Evolutionary conservation across 2,888 invertebrate genomes (phyloP).

Genomic region (Neuroscelio doddi): DNA sequence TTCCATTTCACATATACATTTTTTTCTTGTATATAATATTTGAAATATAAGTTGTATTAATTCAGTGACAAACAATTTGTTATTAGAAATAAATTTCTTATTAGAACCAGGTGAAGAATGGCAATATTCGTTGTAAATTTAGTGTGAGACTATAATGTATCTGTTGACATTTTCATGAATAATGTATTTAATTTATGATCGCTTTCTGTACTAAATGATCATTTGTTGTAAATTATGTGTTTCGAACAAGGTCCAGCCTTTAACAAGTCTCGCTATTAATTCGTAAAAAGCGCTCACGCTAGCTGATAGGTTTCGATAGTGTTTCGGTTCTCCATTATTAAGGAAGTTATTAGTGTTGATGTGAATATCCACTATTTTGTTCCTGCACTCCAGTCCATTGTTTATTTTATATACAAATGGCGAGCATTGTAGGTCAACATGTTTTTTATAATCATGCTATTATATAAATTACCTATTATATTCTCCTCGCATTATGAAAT

Average conservation of each 20-base stretch:
- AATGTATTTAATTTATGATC: not conserved
- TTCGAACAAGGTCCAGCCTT: constrained; percentile 1
- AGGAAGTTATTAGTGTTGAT: not conserved
- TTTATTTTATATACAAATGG: not conserved
- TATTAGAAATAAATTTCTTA: no score
- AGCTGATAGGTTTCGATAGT: not conserved
- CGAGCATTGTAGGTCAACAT: not conserved
- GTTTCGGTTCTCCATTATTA: constrained; percentile 2
- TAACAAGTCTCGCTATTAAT: constrained; percentile 1
- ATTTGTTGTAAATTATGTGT: constrained; percentile 7
- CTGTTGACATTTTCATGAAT: not conserved
- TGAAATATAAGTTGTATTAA: no score
- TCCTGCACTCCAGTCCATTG: not conserved
- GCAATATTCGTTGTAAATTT: no score
- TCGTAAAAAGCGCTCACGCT: not conserved
- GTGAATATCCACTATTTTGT: not conserved
- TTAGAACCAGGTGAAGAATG: no score
- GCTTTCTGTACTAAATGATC: constrained; percentile 1
- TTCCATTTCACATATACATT: no score
- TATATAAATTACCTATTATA: no score
- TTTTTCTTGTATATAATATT: no score
- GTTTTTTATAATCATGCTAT: no score
- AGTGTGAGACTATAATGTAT: no score
- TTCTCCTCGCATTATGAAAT: not conserved
- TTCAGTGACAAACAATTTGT: no score